Evolutionary conservation across 2,888 invertebrate genomes (phyloP).

Genomic region (Torymus tubicola): DNA sequence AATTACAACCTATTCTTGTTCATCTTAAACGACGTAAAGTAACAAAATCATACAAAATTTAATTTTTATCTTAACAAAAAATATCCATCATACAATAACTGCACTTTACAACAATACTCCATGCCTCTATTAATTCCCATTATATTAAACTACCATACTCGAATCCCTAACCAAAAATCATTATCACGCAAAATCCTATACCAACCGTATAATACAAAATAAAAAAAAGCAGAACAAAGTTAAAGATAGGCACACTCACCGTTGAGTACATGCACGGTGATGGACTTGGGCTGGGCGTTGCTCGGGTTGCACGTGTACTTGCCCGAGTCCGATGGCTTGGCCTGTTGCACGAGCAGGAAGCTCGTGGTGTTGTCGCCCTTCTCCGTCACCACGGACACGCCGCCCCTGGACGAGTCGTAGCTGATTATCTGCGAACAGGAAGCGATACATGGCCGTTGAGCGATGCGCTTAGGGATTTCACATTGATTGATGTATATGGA

Average conservation of each 20-base stretch:
- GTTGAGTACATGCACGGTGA: constrained; percentile 94
- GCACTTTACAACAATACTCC: too few relatives aligned
- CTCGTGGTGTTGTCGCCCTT: constrained; percentile 94
- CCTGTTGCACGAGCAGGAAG: constrained; percentile 92
- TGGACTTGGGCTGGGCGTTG: constrained; percentile 93
- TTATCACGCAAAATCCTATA: too few relatives aligned
- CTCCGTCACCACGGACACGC: constrained; percentile 93
- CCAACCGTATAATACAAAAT: neutral
- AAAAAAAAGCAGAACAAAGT: neutral
- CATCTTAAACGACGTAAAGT: too few relatives aligned
- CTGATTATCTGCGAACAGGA: constrained; percentile 88
- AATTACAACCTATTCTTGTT: too few relatives aligned
- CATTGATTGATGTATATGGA: neutral
- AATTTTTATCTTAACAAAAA: too few relatives aligned
- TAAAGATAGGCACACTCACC: constrained; percentile 80
- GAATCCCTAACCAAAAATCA: too few relatives aligned
- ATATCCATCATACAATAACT: too few relatives aligned
- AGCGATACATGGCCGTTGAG: neutral
- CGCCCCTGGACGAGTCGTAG: constrained; percentile 94
- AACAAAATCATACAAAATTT: too few relatives aligned
- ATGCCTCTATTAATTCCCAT: too few relatives aligned
- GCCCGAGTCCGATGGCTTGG: constrained; percentile 91
- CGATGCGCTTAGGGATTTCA: too few relatives aligned
- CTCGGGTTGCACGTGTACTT: constrained; percentile 96
- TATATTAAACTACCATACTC: too few relatives aligned